Base-by-base conservation (phyloP, 2,797 vertebrate genomes). In the Oceanodroma leucorhoa region DNA sequence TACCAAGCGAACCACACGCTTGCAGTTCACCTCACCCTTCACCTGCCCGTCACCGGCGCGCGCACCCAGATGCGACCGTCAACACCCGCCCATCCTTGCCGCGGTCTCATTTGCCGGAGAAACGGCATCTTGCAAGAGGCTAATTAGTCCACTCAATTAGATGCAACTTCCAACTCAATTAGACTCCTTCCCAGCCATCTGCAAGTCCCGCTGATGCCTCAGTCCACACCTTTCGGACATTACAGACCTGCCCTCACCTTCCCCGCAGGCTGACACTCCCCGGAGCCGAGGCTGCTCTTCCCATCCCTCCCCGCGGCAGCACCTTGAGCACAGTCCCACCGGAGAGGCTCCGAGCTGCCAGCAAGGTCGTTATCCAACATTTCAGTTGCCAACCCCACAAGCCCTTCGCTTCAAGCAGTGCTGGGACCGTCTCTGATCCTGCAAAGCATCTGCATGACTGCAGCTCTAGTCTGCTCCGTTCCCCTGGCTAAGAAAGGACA, bases 111-210 rank as follows among this genome's bases (percentile, higher is more conserved):
- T 57, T 53, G n/a, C n/a, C n/a, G 46, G n/a, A 89, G 50, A 51
- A 75, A 81, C 2, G 4, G 36, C 72, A 67, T 45, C 89, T 70
- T 72, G 40, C 62, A 54, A 41, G 57, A 22, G 58, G 57, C 75
- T 79, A 78, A 69, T 95, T 85, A 84, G 87, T 46, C 75, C 81
- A 43, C 55, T 75, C 94, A 51, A 92, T 92, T 88, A 83, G 70
- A 89, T 55, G 60, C 64, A 38, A 64, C 94, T 75, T 89, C 69
- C 79, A 93, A 71, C 82, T 73, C 89, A 58, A 76, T 69, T 30
- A 91, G 75, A 9, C 26, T 77, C 81, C 66, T 32, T 61, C 75
- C 64, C 57, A 64, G 86, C 15, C 76, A 70, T 7, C 58, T 8
- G 1, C 67, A 62, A 40, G 26, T 48, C 67, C 53, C 88, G 18